Conservation (phyloP, 2,797 vertebrate species). For the Garrulus glandarius region DNA sequence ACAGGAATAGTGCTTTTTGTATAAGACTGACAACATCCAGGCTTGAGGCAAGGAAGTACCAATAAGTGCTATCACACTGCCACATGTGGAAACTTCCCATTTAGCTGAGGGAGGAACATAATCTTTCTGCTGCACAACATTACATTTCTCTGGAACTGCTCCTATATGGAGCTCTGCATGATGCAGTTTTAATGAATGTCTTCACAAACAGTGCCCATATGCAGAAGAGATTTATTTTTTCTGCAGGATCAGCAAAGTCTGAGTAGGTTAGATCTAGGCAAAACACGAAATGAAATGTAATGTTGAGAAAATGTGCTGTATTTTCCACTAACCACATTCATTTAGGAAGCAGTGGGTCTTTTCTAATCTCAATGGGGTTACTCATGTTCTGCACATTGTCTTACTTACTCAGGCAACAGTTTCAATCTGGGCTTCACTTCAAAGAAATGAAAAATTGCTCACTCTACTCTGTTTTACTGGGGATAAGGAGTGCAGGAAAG, state of each 20-base stretch:
- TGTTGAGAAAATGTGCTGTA: neutral
- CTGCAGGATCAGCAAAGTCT: neutral
- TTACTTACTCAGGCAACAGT: conserved; percentile 19
- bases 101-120: neutral
- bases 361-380: neutral
- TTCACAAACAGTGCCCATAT: neutral
- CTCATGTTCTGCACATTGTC: neutral
- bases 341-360: neutral
- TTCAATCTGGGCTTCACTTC: conserved; percentile 24
- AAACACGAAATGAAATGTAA: neutral
- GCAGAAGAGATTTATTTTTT: neutral
- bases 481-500: neutral
- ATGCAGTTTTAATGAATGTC: neutral
- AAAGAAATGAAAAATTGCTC: neutral
- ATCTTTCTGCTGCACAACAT: neutral
- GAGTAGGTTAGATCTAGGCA: neutral
- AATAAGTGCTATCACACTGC: neutral
- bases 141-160: neutral
- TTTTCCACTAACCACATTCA: neutral
- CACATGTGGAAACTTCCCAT: neutral
- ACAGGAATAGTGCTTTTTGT: neutral
- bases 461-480: neutral
- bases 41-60: neutral
- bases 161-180: neutral
- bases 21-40: neutral